Evolutionary conservation across 2,888 invertebrate genomes (phyloP), one percentile per base, ranked within the genome.

Genomic region (Archaeoteleia sp.): DNA sequence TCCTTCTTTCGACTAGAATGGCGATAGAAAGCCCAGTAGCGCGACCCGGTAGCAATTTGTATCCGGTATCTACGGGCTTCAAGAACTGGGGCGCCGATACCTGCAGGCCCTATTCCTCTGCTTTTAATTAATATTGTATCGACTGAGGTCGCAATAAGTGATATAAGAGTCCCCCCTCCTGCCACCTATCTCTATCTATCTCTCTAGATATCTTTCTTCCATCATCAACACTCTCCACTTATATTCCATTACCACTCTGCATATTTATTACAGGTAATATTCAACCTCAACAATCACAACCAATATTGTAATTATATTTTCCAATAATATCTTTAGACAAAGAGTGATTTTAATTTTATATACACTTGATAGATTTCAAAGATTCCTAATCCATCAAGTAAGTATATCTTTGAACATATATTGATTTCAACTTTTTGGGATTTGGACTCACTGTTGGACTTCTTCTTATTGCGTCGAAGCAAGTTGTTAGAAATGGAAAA

Each of bases 41-140:
- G 55, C 54, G 48, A 48, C 62, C 42, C 42, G 62, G 54, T 48
- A 65, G 51, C 57, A 55, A 61, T 54, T 58, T 40, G 55, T 57
- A 58, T 60, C 62, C 58, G 61, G 51, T 60, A 55, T 54, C 54
- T 54, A 43, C 30, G 43, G 46, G 60, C 54, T 48, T n/a, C 54
- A 40, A 61, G 60, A 67, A 67, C 61, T 67, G 55, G 67, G 58
- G 54, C 66, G 58, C 30, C 53, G 48, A 66, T 66, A 66, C 66
- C 66, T 54, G 53, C 46, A 54, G 58, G 67, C 60, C 67, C 55
- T 55, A 49, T 58, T 17, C 39, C 46, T 25, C 42, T 30, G 35
- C 42, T 57, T 65, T 62, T 66, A 66, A 66, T 70, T 66, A 70
- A 70, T 67, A 60, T 60, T 37, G 57, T 39, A 49, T 69, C 63